These are phyloP conservation scores for Artibeus jamaicensis DNA, from an alignment of 2,797 vertebrate species.

Conservation along the genomic window DNA sequence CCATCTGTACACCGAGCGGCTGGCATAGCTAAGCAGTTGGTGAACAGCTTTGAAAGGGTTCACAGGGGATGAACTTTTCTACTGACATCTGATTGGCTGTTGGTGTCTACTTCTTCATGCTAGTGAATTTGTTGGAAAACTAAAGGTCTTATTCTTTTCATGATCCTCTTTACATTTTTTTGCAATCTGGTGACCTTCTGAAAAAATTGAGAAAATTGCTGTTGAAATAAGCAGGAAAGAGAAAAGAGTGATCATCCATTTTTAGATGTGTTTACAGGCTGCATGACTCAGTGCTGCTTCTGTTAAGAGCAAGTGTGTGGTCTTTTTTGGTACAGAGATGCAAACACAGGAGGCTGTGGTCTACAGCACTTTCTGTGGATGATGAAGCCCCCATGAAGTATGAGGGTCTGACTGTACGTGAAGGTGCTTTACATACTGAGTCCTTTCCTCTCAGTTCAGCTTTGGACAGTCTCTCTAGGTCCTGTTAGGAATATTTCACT, in stretches of 20 bases:
- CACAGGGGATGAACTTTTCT: background rate
- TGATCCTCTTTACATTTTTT: slow-evolving; percentile 29
- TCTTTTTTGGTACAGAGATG: slow-evolving; percentile 58
- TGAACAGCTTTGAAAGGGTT: background rate
- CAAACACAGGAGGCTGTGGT: slow-evolving; percentile 22
- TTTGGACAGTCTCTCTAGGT: background rate
- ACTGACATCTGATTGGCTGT: background rate
- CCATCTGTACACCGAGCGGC: background rate
- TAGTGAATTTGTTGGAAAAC: slow-evolving; percentile 11
- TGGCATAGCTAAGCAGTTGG: background rate
- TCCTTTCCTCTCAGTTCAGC: background rate
- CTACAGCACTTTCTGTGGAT: slow-evolving; percentile 14
- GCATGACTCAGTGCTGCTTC: slow-evolving; percentile 67
- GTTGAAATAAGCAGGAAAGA: slow-evolving; percentile 55
- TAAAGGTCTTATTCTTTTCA: slow-evolving; percentile 53
- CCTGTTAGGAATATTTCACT: background rate
- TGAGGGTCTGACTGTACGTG: background rate
- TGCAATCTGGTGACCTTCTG: slow-evolving; percentile 68
- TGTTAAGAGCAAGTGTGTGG: slow-evolving; percentile 52
- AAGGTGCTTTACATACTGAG: background rate
- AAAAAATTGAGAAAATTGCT: slow-evolving; percentile 64
- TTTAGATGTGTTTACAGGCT: slow-evolving; percentile 70
- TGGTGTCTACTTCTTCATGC: background rate
- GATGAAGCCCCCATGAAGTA: background rate
- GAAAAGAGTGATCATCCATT: slow-evolving; percentile 59